Evolutionary conservation across 2,113 vertebrate genomes (phyloP), one percentile per base, ranked within the genome.

Genomic region (Chaetodon auriga): DNA sequence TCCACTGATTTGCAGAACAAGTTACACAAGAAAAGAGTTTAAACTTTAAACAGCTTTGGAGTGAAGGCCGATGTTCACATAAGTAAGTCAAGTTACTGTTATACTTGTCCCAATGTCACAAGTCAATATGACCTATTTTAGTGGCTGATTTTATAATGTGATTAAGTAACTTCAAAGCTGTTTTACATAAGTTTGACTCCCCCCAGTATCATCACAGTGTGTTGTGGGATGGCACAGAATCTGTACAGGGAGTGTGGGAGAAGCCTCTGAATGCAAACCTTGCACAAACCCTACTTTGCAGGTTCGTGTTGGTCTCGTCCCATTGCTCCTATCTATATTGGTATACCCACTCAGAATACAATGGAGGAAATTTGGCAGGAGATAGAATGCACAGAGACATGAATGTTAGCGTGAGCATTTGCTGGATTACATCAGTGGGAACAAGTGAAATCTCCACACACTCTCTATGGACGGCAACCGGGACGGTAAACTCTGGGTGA

Each of bases 401-500:
- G 69, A 80, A 82, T 35, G 79, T 80, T 83, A 75, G 83, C 62
- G 87, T 89, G 85, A 90, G 68, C 74, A 57, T 86, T 83, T 74
- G 58, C 69, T 78, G 71, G 74, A 86, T 89, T 81, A 75, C 77
- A 86, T 88, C 80, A 92, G 68, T 81, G 86, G 88, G 86, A 92
- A 86, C 85, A 77, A 80, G 49, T 69, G 64, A 89, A 66, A 77
- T 78, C 83, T 65, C 46, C 60, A 18, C 68, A 68, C 75, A 64
- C 69, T 63, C 72, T 75, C 72, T 30, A 51, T 49, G 77, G 65
- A 78, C 16, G 25, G 62, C 86, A 75, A 84, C n/a, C 23, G 54
- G 78, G 86, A 87, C 79, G 14, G 66, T 93, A 89, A 94, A 94
- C 93, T 93, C 90, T 88, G 86, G 74, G 62, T 93, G 94, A 95